Percentiles rank a stretch among this genome's conserved stretches.
These are phyloP conservation scores for Steinernema feltiae DNA, from an alignment of 1,140 invertebrate genomes.

Conservation along the genomic window DNA sequence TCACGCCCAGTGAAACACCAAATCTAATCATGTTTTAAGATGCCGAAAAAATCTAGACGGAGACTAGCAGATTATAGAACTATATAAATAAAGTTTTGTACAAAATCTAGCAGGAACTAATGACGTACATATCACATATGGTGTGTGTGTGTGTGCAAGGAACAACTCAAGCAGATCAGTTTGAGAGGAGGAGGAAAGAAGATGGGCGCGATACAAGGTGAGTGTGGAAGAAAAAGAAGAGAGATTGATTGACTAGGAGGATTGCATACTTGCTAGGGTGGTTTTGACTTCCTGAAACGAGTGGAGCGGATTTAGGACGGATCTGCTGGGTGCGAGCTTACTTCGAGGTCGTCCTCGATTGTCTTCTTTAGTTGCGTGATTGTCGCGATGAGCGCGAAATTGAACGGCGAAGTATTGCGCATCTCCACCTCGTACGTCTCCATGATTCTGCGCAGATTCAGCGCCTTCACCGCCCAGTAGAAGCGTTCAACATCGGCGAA, in stretches of 20 bases:
- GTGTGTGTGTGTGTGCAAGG: not conserved
- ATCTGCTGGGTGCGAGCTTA: constrained; percentile 5
- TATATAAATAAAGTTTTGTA: not conserved
- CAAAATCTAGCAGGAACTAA: not conserved
- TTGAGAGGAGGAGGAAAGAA: not conserved
- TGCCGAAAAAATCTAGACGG: not conserved
- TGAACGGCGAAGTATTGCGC: constrained; percentile 16
- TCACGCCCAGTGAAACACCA: too few relatives aligned
- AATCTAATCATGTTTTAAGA: not conserved
- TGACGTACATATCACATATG: too few relatives aligned
- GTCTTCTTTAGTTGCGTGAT: constrained; percentile 15
- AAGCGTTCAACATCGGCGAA: constrained; percentile 33
- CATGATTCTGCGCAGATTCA: constrained; percentile 28
- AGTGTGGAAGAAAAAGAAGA: not conserved
- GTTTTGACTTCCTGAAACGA: constrained; percentile 23
- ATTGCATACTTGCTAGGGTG: not conserved
- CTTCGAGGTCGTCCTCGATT: constrained; percentile 26
- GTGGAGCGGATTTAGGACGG: not conserved
- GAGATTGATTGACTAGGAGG: not conserved
- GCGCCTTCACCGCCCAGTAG: constrained; percentile 37
- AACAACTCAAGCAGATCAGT: not conserved
- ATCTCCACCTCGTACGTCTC: constrained; percentile 21
- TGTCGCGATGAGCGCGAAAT: constrained; percentile 24
- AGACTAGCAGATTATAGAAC: not conserved
- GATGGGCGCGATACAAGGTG: not conserved